Percentiles rank a stretch among this genome's conserved stretches.
These are phyloP conservation scores for Plectrocnemia conspersa DNA, from an alignment of 1,140 invertebrate genomes.

Conservation along the genomic window DNA sequence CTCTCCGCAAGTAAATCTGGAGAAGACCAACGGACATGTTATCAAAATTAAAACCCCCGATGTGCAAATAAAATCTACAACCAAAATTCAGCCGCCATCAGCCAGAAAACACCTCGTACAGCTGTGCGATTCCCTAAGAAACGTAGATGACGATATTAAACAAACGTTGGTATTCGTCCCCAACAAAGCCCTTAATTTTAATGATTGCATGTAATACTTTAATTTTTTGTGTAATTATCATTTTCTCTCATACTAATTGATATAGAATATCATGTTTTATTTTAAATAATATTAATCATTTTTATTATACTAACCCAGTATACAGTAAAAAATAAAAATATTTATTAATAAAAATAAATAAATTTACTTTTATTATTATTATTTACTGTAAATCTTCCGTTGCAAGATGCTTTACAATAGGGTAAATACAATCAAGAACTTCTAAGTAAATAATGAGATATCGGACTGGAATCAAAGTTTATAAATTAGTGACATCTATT, in stretches of 20 bases:
- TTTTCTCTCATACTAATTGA: background rate
- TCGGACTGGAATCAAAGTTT: too few relatives aligned
- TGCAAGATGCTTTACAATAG: too few relatives aligned
- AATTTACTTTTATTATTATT: too few relatives aligned
- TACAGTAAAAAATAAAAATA: too few relatives aligned
- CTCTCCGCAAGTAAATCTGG: background rate
- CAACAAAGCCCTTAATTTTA: slow-evolving; percentile 32
- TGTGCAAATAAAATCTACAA: background rate
- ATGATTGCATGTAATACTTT: slow-evolving; percentile 19
- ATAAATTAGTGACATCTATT: too few relatives aligned
- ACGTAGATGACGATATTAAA: slow-evolving; percentile 28
- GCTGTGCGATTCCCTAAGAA: slow-evolving; percentile 26
- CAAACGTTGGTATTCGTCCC: slow-evolving; percentile 29
- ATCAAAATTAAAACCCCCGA: background rate
- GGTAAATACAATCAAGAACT: too few relatives aligned
- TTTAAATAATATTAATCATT: too few relatives aligned
- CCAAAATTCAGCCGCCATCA: background rate
- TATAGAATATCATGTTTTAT: too few relatives aligned
- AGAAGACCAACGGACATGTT: background rate
- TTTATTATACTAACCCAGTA: too few relatives aligned
- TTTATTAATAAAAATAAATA: too few relatives aligned
- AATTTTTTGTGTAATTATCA: background rate
- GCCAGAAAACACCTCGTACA: slow-evolving; percentile 26
- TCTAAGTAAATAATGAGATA: too few relatives aligned
- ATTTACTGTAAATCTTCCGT: too few relatives aligned